Evolutionary conservation across 2,888 invertebrate species (phyloP).

Genomic region (Linnaemya vulpina): DNA sequence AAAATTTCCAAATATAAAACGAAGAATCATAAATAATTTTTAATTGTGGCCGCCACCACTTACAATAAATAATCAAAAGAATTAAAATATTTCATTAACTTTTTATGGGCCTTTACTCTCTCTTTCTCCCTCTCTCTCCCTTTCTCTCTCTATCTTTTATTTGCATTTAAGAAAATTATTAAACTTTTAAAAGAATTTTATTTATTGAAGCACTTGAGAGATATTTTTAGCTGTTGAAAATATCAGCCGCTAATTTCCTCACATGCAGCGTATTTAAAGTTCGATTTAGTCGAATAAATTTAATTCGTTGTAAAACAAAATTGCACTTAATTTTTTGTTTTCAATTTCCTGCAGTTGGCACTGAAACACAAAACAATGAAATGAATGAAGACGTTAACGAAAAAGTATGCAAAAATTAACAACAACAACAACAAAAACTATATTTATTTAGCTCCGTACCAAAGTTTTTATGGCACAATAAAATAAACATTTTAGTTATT

Average conservation of each 20-base stretch:
- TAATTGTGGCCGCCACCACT: too few relatives aligned
- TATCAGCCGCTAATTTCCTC: not conserved
- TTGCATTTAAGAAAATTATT: not conserved
- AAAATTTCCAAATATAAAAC: too few relatives aligned
- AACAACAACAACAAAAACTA: slow-evolving; percentile 6
- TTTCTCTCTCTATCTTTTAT: not conserved
- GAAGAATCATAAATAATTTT: too few relatives aligned
- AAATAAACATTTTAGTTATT: slow-evolving; percentile 13
- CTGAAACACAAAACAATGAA: not conserved
- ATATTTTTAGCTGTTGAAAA: not conserved
- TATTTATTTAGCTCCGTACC: not conserved
- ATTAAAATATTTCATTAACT: not conserved
- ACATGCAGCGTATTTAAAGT: not conserved
- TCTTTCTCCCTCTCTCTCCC: not conserved
- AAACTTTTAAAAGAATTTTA: not conserved
- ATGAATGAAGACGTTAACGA: slow-evolving; percentile 25
- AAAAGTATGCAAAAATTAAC: not conserved
- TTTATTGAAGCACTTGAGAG: not conserved
- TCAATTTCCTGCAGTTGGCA: not conserved
- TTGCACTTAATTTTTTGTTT: not conserved
- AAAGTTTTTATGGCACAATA: slow-evolving; percentile 1
- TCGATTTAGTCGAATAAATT: not conserved
- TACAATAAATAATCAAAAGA: not conserved
- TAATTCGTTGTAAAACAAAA: not conserved
- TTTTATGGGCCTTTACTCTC: too few relatives aligned